phyloP scores from a whole-genome alignment of 2,797 vertebrate genomes.

The Trematomus bernacchii region DNA sequence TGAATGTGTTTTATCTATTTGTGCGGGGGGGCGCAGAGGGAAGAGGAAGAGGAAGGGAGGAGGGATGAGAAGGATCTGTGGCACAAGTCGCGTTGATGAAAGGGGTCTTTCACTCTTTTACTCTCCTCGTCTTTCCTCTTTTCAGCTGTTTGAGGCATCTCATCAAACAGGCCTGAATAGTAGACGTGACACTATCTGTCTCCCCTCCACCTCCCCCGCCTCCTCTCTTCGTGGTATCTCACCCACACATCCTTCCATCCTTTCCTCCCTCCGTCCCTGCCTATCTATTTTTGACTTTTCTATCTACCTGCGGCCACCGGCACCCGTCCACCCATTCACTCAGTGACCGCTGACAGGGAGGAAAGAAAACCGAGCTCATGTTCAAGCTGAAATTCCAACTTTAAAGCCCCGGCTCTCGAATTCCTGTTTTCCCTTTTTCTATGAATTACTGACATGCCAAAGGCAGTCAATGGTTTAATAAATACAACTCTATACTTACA shows the following conservation, averaged over 20 bases:
- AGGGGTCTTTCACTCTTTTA: constrained; percentile 72
- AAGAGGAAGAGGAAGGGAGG: constrained; percentile 10
- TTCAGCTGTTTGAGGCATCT: constrained; percentile 73
- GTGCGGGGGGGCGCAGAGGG: constrained; percentile 18
- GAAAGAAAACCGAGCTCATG: constrained; percentile 5
- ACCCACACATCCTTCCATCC: constrained; percentile 54
- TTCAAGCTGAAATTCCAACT: constrained; percentile 10
- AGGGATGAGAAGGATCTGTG: constrained; percentile 40
- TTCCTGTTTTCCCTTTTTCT: constrained; percentile 14
- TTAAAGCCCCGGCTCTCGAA: neutral
- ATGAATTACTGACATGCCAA: neutral
- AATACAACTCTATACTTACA: neutral
- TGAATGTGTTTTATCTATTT: constrained; percentile 78
- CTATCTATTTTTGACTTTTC: constrained; percentile 46
- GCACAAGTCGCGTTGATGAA: constrained; percentile 71
- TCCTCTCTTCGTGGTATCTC: constrained; percentile 53
- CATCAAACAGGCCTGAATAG: constrained; percentile 76
- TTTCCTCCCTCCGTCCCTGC: constrained; percentile 27
- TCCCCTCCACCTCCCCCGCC: constrained; percentile 34
- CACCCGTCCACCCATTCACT: constrained; percentile 59
- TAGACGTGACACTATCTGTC: constrained; percentile 75
- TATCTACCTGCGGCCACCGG: constrained; percentile 53
- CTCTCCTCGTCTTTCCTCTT: constrained; percentile 60
- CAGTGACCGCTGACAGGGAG: constrained; percentile 39
- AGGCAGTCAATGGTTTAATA: neutral